Percentiles rank a stretch among this genome's conserved stretches.
Conservation (phyloP, 2,113 vertebrate genomes). For the Corythaeola cristata region DNA sequence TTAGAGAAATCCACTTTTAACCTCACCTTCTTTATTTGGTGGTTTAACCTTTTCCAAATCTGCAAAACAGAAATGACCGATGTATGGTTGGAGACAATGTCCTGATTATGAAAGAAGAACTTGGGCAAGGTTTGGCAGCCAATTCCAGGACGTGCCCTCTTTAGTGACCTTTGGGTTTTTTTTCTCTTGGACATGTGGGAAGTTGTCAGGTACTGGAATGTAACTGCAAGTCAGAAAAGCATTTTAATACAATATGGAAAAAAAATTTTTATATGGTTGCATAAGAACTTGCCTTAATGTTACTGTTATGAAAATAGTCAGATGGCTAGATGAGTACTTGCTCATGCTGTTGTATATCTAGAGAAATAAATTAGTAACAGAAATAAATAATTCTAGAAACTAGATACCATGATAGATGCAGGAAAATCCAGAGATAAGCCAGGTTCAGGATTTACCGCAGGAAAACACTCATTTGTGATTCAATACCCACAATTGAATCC, state of each 20-base stretch:
- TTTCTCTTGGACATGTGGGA: not conserved
- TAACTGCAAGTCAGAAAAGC: not conserved
- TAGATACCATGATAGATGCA: not conserved
- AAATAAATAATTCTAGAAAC: not conserved
- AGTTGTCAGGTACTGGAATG: not conserved
- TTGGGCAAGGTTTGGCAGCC: not conserved
- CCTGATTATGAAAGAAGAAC: conserved; percentile 36
- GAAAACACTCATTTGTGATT: not conserved
- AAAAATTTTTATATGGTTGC: not conserved
- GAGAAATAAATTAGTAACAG: not conserved
- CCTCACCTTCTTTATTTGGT: not conserved
- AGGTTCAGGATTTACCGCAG: not conserved
- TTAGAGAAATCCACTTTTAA: conserved; percentile 40
- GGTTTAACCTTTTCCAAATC: conserved; percentile 31
- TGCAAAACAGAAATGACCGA: conserved; percentile 6
- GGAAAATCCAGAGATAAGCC: not conserved
- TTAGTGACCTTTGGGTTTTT: not conserved
- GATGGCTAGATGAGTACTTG: not conserved
- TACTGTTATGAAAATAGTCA: not conserved
- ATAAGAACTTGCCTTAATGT: not conserved
- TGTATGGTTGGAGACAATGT: conserved; percentile 11
- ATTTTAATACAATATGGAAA: not conserved
- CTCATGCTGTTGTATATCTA: not conserved
- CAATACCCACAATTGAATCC: not conserved
- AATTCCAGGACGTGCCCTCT: not conserved